Conservation (phyloP, 2,113 vertebrate genomes). For the Gavia stellata region DNA sequence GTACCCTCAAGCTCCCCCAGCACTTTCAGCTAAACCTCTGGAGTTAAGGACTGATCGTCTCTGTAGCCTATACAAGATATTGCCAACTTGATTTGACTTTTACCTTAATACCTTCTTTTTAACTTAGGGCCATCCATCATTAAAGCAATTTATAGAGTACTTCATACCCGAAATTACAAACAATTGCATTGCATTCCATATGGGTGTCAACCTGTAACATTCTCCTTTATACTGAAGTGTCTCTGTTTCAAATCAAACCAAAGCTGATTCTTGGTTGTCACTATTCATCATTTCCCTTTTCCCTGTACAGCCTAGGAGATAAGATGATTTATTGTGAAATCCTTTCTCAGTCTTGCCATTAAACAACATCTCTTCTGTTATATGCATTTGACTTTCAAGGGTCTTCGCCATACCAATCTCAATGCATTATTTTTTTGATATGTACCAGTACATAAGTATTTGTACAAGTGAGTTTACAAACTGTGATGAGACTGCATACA, state of each 20-base stretch:
- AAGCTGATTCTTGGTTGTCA: neutral
- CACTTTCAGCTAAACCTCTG: neutral
- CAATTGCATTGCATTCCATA: neutral
- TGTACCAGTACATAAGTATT: neutral
- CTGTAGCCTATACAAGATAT: neutral
- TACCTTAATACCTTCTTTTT: neutral
- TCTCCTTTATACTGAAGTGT: neutral
- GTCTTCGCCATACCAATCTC: neutral
- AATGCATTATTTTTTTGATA: neutral
- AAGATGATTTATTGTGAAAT: neutral
- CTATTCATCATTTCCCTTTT: neutral
- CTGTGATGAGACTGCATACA: neutral
- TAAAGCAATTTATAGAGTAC: neutral
- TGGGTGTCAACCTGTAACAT: neutral
- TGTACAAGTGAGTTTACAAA: neutral
- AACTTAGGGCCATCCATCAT: neutral
- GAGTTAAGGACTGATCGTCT: neutral
- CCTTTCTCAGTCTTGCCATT: neutral
- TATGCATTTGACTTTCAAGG: neutral
- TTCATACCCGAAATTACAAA: neutral
- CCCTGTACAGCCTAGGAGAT: neutral
- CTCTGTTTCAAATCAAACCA: neutral
- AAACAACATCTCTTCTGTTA: neutral
- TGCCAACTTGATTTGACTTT: neutral
- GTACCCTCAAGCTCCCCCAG: neutral